phyloP scores from a whole-genome alignment of 2,888 invertebrate species.

The Chalcosyrphus nemorum region DNA sequence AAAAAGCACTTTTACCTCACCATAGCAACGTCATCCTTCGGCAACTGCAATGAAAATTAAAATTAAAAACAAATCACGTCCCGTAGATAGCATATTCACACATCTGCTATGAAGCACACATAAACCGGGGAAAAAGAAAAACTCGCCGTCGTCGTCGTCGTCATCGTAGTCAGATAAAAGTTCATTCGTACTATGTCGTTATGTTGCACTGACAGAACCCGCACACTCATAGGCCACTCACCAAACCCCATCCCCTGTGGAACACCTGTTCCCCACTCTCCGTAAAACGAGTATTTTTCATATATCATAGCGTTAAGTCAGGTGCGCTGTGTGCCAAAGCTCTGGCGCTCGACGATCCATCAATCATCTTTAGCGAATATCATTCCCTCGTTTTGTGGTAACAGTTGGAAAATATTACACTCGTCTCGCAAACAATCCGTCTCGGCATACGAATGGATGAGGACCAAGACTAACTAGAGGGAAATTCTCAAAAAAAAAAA shows the following conservation, averaged over 20 bases:
- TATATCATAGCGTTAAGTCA: slow-evolving; percentile 63
- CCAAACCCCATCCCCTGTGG: not conserved
- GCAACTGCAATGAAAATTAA: slow-evolving; percentile 38
- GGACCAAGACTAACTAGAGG: slow-evolving; percentile 8
- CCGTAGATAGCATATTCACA: slow-evolving; percentile 25
- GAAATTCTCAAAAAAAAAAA: slow-evolving; percentile 5
- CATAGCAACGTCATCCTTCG: not conserved
- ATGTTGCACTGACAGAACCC: slow-evolving; percentile 23
- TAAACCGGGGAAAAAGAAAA: not conserved
- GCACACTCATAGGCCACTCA: not conserved
- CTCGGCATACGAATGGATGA: slow-evolving; percentile 9
- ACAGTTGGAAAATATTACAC: slow-evolving; percentile 69
- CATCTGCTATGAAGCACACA: slow-evolving; percentile 17
- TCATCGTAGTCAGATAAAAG: slow-evolving; percentile 25
- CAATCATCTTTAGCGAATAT: slow-evolving; percentile 70
- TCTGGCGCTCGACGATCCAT: slow-evolving; percentile 51
- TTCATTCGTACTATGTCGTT: slow-evolving; percentile 32
- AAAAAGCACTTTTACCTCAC: not conserved
- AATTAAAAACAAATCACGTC: slow-evolving; percentile 52
- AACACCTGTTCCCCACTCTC: slow-evolving; percentile 48
- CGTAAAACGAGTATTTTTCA: slow-evolving; percentile 51
- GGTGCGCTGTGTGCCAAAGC: slow-evolving; percentile 48
- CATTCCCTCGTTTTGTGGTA: slow-evolving; percentile 69
- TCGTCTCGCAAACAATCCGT: slow-evolving; percentile 58
- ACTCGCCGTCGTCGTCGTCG: slow-evolving; percentile 7